A percentile compares a stretch with the other conserved stretches of the same genome.
Conservation (phyloP, 1,140 invertebrate genomes). For the Andricus grossulariae region DNA sequence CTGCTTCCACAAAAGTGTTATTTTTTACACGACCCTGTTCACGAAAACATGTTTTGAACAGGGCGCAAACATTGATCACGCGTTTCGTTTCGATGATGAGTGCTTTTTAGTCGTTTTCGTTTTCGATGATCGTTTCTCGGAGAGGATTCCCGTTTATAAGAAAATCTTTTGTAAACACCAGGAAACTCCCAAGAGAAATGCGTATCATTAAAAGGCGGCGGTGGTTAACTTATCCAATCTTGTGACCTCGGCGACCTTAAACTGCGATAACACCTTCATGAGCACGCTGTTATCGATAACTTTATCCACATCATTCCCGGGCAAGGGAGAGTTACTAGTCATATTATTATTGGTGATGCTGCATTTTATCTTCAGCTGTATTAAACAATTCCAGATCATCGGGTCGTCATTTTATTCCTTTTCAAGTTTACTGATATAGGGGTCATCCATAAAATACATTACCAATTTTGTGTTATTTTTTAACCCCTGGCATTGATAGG, state of each 20-base stretch:
- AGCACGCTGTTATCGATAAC: conserved; percentile 43
- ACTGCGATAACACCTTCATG: conserved; percentile 48
- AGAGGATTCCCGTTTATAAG: background rate
- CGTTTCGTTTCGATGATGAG: background rate
- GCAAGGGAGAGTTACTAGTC: conserved; percentile 34
- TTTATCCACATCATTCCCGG: conserved; percentile 41
- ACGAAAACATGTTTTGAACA: conserved; percentile 11
- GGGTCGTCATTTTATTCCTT: conserved; percentile 26
- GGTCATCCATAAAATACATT: background rate
- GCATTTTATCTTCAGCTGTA: conserved; percentile 18
- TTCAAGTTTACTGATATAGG: conserved; percentile 7
- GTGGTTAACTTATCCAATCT: conserved; percentile 44
- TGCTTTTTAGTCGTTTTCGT: background rate
- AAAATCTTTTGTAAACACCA: background rate
- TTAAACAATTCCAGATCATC: conserved; percentile 29
- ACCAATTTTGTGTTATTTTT: background rate
- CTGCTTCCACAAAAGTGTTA: background rate
- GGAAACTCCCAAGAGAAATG: conserved; percentile 1
- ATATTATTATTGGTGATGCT: conserved; percentile 11
- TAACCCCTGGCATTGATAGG: too few relatives aligned
- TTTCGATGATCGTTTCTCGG: background rate
- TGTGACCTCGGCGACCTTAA: conserved; percentile 39
- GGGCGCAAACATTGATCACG: background rate
- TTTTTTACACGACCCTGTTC: background rate
- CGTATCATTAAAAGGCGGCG: background rate